Percentiles rank a stretch among this genome's conserved stretches.
These are phyloP conservation scores for Astyanax mexicanus DNA, from an alignment of 2,797 vertebrate species.

Conservation along the genomic window DNA sequence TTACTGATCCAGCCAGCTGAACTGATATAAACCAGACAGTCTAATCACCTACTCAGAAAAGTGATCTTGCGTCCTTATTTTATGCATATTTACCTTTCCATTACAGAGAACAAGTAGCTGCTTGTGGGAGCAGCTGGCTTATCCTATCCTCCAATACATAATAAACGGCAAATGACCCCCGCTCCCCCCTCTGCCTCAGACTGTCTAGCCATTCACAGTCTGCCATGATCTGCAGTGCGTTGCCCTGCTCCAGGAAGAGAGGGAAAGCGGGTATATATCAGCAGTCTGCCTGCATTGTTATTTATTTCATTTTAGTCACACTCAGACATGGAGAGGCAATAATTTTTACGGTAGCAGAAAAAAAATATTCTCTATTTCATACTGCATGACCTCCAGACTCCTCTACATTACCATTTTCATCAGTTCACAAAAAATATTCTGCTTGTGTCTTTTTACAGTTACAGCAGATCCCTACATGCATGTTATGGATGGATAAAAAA, in stretches of 20 bases:
- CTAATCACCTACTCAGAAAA: not conserved
- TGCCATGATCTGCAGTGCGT: slow-evolving; percentile 86
- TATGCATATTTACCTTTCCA: slow-evolving; percentile 5
- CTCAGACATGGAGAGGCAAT: slow-evolving; percentile 38
- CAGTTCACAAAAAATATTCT: no score
- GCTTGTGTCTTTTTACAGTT: no score
- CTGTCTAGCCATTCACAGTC: slow-evolving; percentile 83
- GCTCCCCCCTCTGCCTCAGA: slow-evolving; percentile 66
- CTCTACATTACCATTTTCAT: no score
- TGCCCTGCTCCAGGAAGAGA: slow-evolving; percentile 77
- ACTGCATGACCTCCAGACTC: no score
- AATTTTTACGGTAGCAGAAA: not conserved
- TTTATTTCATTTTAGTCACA: slow-evolving; percentile 64
- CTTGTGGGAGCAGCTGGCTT: not conserved
- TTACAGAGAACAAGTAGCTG: not conserved
- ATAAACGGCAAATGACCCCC: slow-evolving; percentile 39
- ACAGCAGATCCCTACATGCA: no score
- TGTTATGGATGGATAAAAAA: no score
- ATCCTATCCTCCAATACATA: slow-evolving; percentile 35
- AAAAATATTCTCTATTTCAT: slow-evolving; percentile 53
- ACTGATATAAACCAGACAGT: not conserved
- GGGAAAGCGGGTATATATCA: slow-evolving; percentile 81
- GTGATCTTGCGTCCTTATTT: not conserved
- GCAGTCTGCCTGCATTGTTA: slow-evolving; percentile 77
- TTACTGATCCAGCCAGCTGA: not conserved